Base-by-base conservation (phyloP, 2,888 invertebrate species). In the Argynnis bischoffii region DNA sequence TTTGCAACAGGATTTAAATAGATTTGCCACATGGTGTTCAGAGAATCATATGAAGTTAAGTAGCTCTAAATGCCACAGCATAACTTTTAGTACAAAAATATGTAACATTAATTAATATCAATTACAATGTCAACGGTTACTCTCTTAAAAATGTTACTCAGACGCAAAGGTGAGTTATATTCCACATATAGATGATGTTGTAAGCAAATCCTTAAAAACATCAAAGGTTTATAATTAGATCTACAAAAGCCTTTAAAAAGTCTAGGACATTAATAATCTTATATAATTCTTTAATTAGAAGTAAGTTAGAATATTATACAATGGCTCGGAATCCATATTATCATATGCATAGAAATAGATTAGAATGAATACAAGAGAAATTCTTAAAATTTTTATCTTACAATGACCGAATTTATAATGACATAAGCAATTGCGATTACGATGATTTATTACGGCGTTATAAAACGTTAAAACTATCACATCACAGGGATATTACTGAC, bases 231-330 rank as follows among this genome's bases (percentile, higher is more conserved):
- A 35, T 55, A 55, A 55, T 21, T 11, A 56, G 56, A 56, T 26
- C 26, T 35, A 56, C 56, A 14, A 56, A 55, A 55, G 31, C 55
- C 15, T 55, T 55, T 26, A 55, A 55, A 55, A 55, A 55, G 15
- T 21, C 55, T 15, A 31, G 15, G 46, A 26, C 56, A n/a, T 15
- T 56, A 56, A 56, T 56, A 26, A 48, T 48, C 8, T 48, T 48
- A 48, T 48, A 14, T 48, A 48, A 48, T 48, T 48, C 48, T 15
- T 48, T 48, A 48, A 48, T 48, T 14, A 48, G 15, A 48, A 54
- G 54, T 31, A 31, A 54, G 16, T 54, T 54, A 54, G 54, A 54
- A 54, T 54, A 54, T 54, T 54, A 26, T 14, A 16, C 54, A 18
- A 18, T 54, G 26, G 54, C 26, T 26, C 13, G 14, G 14, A 47